Conservation (phyloP, 2,113 vertebrate genomes). For the Ancistrus triradiatus region DNA sequence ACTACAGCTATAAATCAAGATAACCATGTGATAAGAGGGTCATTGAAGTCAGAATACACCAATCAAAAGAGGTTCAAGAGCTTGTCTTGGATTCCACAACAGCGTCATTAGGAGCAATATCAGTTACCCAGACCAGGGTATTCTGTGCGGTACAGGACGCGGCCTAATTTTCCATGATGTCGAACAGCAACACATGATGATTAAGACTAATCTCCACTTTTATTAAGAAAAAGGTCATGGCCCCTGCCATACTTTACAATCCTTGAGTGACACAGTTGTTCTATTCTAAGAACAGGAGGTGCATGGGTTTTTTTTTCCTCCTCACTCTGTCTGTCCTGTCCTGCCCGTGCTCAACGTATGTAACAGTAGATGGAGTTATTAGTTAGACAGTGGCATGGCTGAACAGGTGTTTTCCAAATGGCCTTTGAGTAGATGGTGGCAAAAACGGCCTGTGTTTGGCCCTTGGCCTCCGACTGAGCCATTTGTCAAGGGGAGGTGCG, state of each 20-base stretch:
- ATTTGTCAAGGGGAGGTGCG: constrained; percentile 63
- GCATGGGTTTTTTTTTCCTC: constrained; percentile 6
- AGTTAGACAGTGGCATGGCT: constrained; percentile 61
- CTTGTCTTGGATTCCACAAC: background rate
- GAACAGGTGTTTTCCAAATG: constrained; percentile 75
- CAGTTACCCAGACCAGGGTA: background rate
- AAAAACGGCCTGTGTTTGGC: constrained; percentile 41
- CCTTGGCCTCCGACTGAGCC: constrained; percentile 55
- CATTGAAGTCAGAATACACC: no score
- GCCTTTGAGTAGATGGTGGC: constrained; percentile 51
- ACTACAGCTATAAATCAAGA: no score
- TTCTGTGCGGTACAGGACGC: background rate
- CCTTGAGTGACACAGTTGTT: constrained; percentile 56
- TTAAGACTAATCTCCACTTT: constrained; percentile 9
- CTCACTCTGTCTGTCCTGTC: constrained; percentile 24
- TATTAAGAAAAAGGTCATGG: constrained; percentile 35
- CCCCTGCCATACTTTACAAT: constrained; percentile 32
- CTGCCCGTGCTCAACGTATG: constrained; percentile 29
- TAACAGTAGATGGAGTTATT: constrained; percentile 68
- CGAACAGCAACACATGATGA: constrained; percentile 3
- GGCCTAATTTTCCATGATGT: background rate
- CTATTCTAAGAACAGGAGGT: constrained; percentile 55
- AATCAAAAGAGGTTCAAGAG: no score
- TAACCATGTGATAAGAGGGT: no score
- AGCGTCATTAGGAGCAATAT: background rate